phyloP scores from a whole-genome alignment of 2,113 vertebrate genomes.

The Boleophthalmus pectinirostris region DNA sequence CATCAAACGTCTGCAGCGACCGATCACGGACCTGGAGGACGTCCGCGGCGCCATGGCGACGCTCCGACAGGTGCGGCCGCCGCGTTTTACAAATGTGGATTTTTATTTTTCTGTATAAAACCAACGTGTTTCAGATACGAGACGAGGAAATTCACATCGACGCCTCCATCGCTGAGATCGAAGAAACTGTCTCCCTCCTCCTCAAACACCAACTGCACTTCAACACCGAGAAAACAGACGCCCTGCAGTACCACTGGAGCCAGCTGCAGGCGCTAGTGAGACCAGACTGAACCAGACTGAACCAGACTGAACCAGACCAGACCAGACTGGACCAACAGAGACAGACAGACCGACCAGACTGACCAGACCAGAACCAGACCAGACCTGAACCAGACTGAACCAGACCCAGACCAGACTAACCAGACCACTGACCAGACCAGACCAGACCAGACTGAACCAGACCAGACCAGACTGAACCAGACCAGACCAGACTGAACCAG shows the following conservation, averaged over 20 bases:
- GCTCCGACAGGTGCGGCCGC: slow-evolving; percentile 67
- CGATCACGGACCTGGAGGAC: slow-evolving; percentile 80
- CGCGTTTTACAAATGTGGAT: not conserved
- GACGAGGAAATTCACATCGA: slow-evolving; percentile 80
- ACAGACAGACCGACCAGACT: too few relatives aligned
- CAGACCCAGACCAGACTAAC: too few relatives aligned
- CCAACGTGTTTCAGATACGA: slow-evolving; percentile 51
- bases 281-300: too few relatives aligned
- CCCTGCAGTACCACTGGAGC: slow-evolving; percentile 82
- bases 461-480: too few relatives aligned
- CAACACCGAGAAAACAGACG: slow-evolving; percentile 80
- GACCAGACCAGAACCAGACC: not conserved
- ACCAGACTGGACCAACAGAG: too few relatives aligned
- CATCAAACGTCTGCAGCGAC: slow-evolving; percentile 77
- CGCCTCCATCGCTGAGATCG: slow-evolving; percentile 76
- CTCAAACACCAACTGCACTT: slow-evolving; percentile 78
- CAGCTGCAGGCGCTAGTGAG: slow-evolving; percentile 79
- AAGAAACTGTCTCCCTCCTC: slow-evolving; percentile 82
- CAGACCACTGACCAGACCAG: too few relatives aligned
- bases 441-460: too few relatives aligned
- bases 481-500: too few relatives aligned
- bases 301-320: too few relatives aligned
- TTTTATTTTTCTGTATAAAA: too few relatives aligned
- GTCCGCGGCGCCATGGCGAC: slow-evolving; percentile 78
- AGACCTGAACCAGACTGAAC: too few relatives aligned